phyloP scores from a whole-genome alignment of 2,113 vertebrate species.

The Mus spicilegus region DNA sequence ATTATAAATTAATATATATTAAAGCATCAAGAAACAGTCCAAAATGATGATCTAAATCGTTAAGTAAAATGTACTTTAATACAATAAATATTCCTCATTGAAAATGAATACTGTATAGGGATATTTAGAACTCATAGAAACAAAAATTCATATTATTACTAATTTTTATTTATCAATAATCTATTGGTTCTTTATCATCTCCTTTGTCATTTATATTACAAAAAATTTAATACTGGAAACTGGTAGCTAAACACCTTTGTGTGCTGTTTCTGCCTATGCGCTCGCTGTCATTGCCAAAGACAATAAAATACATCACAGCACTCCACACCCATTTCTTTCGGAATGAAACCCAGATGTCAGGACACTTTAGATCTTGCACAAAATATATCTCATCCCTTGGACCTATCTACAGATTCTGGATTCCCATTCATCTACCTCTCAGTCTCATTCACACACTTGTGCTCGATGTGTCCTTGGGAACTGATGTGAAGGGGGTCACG shows the following conservation, averaged over 20 bases:
- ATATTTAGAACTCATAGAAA: slow-evolving; percentile 90
- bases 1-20: slow-evolving; percentile 99
- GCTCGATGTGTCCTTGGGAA: slow-evolving; percentile 68
- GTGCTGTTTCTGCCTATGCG: slow-evolving; percentile 82
- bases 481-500: slow-evolving; percentile 55
- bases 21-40: slow-evolving; percentile 95
- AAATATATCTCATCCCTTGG: slow-evolving; percentile 63
- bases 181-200: slow-evolving; percentile 89
- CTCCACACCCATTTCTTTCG: slow-evolving; percentile 80
- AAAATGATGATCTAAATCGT: slow-evolving; percentile 94
- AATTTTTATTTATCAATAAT: slow-evolving; percentile 92
- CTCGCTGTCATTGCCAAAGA: slow-evolving; percentile 64
- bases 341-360: slow-evolving; percentile 76
- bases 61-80: slow-evolving; percentile 97
- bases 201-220: slow-evolving; percentile 91
- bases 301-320: slow-evolving; percentile 77
- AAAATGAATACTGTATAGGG: slow-evolving; percentile 92
- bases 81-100: slow-evolving; percentile 99
- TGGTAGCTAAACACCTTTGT: slow-evolving; percentile 89
- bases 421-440: slow-evolving; percentile 67
- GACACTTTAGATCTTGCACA: slow-evolving; percentile 57
- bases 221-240: slow-evolving; percentile 94
- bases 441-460: slow-evolving; percentile 72
- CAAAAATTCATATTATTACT: slow-evolving; percentile 92
- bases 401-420: slow-evolving; percentile 64